Evolutionary conservation across 2,113 vertebrate genomes (phyloP), one percentile per base, ranked within the genome.

Genomic region (Herpetotheres cachinnans): DNA sequence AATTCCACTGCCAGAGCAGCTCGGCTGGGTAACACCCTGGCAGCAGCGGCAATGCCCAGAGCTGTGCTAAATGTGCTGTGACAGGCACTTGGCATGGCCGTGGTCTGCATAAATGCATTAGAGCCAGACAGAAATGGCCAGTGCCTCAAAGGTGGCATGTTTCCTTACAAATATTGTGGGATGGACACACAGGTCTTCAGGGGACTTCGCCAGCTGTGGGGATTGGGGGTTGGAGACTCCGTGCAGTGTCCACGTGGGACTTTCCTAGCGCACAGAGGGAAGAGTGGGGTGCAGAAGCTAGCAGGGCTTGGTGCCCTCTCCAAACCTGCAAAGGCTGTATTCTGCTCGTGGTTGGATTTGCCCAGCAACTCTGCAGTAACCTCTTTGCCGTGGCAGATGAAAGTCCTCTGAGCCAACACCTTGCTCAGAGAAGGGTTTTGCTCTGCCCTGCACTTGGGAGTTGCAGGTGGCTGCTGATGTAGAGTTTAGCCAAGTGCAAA

Each of bases 311-410:
- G 56, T 8, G n/a, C 34, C 32, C 17, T 61, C 50, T 58, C 81
- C 4, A 5, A 11, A 19, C 7, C 3, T 5, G 7, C 3, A 7
- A 24, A 66, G 27, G 16, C 4, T 9, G n/a, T 36, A 3, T 36
- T 59, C n/a, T 74, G 42, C 62, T 56, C 20, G 1, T 3, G 47
- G 79, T 22, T 0, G 1, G 61, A 17, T 54, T 62, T 52, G 9
- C 52, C 38, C 1, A 5, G 46, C 0, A 2, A 7, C 38, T 65
- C 24, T 2, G 1, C 40, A 44, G 66, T 50, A 50, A 17, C 36
- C 6, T 34, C 13, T 61, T 44, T 17, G 36, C 61, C 46, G 15
- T 17, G 47, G 34, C 38, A 80, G 27, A 3, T 6, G 3, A 22
- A 63, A 47, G 34, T 19, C 56, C 47, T 49, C 72, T 16, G 73